phyloP scores from a whole-genome alignment of 2,888 invertebrate species.

The Tetragonula carbonaria region DNA sequence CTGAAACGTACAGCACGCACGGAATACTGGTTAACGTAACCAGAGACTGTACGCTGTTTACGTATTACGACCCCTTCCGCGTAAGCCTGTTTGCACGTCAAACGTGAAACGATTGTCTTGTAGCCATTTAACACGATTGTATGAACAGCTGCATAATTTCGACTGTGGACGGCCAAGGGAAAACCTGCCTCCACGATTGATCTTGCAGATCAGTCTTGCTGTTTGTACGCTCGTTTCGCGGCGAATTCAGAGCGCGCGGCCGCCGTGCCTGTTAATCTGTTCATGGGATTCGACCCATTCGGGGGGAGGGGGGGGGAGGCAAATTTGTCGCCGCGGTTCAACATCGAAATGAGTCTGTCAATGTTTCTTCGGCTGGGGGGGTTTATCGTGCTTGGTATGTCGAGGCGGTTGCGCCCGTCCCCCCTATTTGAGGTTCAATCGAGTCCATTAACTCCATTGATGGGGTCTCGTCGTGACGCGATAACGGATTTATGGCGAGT shows the following conservation, averaged over 20 bases:
- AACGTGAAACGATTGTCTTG: slow-evolving; percentile 59
- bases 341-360: slow-evolving; percentile 36
- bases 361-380: slow-evolving; percentile 29
- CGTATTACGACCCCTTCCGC: slow-evolving; percentile 41
- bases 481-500: neutral
- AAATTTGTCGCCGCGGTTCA: slow-evolving; percentile 31
- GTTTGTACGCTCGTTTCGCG: slow-evolving; percentile 27
- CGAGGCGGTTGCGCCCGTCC: neutral
- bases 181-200: neutral
- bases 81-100: slow-evolving; percentile 47
- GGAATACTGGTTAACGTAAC: slow-evolving; percentile 50
- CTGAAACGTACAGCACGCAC: slow-evolving; percentile 24
- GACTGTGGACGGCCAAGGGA: neutral
- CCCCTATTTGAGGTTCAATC: neutral
- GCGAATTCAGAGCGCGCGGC: slow-evolving; percentile 12
- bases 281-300: neutral
- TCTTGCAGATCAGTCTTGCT: slow-evolving; percentile 12
- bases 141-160: slow-evolving; percentile 53
- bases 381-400: neutral
- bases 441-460: neutral
- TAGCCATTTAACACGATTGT: slow-evolving; percentile 52
- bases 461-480: neutral
- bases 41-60: slow-evolving; percentile 47
- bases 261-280: neutral
- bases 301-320: neutral